Conservation (phyloP, 1,140 invertebrate genomes). For the Phymastichus coffea region DNA sequence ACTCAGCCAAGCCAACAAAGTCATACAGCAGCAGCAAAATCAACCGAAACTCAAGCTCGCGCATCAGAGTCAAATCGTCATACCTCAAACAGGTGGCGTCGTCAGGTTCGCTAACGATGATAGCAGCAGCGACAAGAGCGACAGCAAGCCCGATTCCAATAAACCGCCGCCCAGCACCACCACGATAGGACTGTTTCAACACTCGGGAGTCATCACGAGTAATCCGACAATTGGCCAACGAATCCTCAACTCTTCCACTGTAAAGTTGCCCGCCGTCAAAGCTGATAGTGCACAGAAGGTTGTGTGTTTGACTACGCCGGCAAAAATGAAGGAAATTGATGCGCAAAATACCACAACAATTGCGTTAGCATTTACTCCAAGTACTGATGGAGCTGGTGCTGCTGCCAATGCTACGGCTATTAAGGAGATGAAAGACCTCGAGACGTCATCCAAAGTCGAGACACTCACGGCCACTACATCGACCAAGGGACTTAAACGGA, state of each 20-base stretch:
- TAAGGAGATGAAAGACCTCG: constrained; percentile 40
- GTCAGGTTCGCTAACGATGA: constrained; percentile 37
- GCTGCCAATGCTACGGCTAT: constrained; percentile 36
- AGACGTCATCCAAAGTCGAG: constrained; percentile 33
- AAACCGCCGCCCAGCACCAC: constrained; percentile 27
- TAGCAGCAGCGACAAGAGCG: background rate
- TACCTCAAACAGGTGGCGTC: constrained; percentile 29
- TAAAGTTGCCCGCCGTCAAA: constrained; percentile 38
- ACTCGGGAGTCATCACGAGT: constrained; percentile 53
- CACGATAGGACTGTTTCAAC: constrained; percentile 44
- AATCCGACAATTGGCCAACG: constrained; percentile 47
- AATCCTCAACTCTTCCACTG: constrained; percentile 50
- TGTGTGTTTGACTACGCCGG: constrained; percentile 40
- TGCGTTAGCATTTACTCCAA: constrained; percentile 43
- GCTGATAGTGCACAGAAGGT: constrained; percentile 29
- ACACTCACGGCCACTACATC: constrained; percentile 47
- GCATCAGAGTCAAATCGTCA: constrained; percentile 22
- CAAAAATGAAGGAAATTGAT: constrained; percentile 35
- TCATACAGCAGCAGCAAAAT: constrained; percentile 50
- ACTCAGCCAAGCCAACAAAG: constrained; percentile 57
- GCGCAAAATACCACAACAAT: constrained; percentile 42
- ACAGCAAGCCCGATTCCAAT: constrained; percentile 3
- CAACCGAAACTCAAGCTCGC: constrained; percentile 19
- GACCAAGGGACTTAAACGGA: constrained; percentile 49
- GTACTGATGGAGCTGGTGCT: constrained; percentile 35